Evolutionary conservation across 2,797 vertebrate genomes (phyloP).

Genomic region (Limosa lapponica): DNA sequence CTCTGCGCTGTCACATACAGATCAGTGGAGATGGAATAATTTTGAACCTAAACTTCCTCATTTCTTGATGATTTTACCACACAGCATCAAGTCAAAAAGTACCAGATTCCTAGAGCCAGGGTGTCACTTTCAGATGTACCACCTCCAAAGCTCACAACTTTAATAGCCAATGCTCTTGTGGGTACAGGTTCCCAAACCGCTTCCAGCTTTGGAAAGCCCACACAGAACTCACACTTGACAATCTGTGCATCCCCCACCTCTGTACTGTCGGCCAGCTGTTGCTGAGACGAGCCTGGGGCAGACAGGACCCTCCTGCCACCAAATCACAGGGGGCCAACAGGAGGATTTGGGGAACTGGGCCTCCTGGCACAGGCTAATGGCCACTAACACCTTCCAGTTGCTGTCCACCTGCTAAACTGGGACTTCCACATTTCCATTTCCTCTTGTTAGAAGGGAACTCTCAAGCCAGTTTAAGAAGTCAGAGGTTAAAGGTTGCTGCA

Average conservation of each 20-base stretch:
- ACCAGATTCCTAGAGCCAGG: neutral
- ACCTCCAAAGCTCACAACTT: neutral
- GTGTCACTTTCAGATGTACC: neutral
- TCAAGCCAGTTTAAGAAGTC: neutral
- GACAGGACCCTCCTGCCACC: neutral
- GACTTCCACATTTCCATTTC: neutral
- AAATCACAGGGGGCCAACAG: neutral
- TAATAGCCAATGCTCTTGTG: accelerated
- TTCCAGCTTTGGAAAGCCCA: neutral
- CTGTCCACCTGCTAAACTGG: neutral
- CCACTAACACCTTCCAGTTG: neutral
- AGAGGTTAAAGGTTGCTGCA: neutral
- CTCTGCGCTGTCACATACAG: neutral
- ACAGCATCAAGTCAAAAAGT: neutral
- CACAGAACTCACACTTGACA: neutral
- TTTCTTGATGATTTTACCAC: neutral
- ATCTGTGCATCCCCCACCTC: neutral
- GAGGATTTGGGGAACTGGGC: neutral
- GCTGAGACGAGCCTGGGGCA: neutral
- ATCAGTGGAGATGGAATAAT: neutral
- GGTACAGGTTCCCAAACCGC: neutral
- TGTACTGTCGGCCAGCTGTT: neutral
- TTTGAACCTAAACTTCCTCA: neutral
- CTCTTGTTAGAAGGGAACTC: neutral
- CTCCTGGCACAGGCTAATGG: neutral